Evolutionary conservation across 2,797 vertebrate genomes (phyloP).

Genomic region (Streptopelia turtur): DNA sequence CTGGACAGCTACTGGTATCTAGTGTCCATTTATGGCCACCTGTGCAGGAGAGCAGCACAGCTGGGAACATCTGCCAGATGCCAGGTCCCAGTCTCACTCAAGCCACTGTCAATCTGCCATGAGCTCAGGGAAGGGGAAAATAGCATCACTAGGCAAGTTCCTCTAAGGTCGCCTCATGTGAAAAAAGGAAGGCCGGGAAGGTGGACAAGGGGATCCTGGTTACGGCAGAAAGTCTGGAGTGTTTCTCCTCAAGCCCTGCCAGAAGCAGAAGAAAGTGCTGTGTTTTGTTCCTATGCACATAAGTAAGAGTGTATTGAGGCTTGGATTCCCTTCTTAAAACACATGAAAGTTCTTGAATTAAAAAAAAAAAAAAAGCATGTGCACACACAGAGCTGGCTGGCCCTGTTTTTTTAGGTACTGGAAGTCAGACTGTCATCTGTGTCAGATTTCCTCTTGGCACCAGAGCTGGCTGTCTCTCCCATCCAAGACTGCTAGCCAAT

Average conservation of each 20-base stretch:
- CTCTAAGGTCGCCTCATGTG: conserved; percentile 18
- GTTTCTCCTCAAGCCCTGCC: background rate
- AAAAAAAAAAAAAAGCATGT: background rate
- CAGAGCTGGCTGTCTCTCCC: background rate
- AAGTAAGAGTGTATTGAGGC: background rate
- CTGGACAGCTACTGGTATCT: background rate
- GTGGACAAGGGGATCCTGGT: background rate
- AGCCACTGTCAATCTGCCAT: background rate
- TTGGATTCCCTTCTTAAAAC: background rate
- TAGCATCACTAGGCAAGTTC: conserved; percentile 13
- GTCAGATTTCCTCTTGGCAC: conserved; percentile 54
- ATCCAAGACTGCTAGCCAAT: conserved; percentile 23
- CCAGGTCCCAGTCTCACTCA: accelerated
- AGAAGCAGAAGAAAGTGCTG: background rate
- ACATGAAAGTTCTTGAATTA: background rate
- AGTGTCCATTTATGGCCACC: accelerated
- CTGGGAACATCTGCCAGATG: background rate
- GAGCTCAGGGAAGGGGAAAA: background rate
- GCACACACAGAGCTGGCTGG: background rate
- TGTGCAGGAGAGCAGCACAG: background rate
- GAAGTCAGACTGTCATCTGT: conserved; percentile 21
- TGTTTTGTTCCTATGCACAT: background rate
- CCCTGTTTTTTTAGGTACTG: conserved; percentile 23
- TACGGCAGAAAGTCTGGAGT: background rate
- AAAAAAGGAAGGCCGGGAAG: background rate